Conservation (phyloP, 1,140 invertebrate genomes). For the Dryas iulia region DNA sequence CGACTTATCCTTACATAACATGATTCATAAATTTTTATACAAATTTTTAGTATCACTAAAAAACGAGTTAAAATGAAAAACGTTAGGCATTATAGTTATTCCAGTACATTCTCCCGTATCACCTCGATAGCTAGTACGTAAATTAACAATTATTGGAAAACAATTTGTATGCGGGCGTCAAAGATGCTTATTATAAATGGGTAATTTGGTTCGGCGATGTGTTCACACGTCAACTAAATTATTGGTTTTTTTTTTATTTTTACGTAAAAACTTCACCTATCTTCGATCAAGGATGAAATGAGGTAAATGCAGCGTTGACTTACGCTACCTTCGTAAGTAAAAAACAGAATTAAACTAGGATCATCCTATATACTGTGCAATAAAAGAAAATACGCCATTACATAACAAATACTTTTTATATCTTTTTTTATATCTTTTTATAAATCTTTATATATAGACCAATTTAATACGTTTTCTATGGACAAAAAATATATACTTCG, state of each 20-base stretch:
- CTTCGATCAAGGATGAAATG: no score
- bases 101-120: background rate
- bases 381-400: no score
- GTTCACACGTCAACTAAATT: background rate
- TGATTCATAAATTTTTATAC: background rate
- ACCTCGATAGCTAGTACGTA: background rate
- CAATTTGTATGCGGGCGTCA: background rate
- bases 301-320: background rate
- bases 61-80: background rate
- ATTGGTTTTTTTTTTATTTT: background rate
- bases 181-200: background rate
- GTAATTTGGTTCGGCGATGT: background rate
- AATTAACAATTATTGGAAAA: conserved; percentile 5
- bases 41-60: background rate
- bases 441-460: no score
- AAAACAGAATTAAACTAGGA: no score
- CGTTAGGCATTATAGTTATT: background rate
- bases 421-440: no score
- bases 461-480: no score
- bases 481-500: no score
- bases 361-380: no score
- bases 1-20: no score
- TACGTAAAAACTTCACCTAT: no score
- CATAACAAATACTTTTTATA: no score
- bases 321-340: no score